phyloP scores from a whole-genome alignment of 1,140 invertebrate species.

The Mactra quadrangularis region DNA sequence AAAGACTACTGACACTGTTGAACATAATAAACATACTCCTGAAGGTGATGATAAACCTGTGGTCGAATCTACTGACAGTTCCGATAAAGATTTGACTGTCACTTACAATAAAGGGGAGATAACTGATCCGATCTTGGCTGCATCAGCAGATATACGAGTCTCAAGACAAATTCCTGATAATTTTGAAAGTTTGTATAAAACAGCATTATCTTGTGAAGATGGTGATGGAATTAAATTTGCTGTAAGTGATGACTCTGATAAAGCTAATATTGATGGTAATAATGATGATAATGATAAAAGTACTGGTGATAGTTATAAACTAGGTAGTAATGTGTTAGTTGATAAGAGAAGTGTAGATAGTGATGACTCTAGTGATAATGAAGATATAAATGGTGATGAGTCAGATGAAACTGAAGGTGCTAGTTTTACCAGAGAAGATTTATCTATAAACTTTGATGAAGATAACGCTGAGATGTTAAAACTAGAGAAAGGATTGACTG shows the following conservation, averaged over 20 bases:
- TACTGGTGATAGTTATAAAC: background rate
- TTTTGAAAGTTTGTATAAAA: conserved; percentile 60
- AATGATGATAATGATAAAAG: background rate
- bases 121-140: background rate
- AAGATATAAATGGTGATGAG: conserved; percentile 5
- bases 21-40: too few relatives aligned
- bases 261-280: background rate
- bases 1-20: too few relatives aligned
- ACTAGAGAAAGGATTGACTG: conserved; percentile 73
- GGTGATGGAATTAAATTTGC: conserved; percentile 1
- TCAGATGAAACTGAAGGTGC: conserved; percentile 24
- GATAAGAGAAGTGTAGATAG: background rate
- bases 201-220: conserved; percentile 25
- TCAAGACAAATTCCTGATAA: conserved; percentile 27
- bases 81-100: background rate
- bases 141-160: conserved; percentile 19
- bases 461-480: conserved; percentile 65
- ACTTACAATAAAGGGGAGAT: too few relatives aligned
- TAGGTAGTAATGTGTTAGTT: conserved; percentile 6
- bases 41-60: background rate
- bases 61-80: background rate
- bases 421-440: conserved; percentile 14
- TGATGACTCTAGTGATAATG: background rate
- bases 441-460: conserved; percentile 60
- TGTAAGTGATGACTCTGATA: background rate